Conservation (phyloP, 2,888 invertebrate species). For the Trypoxylon attenuatum region DNA sequence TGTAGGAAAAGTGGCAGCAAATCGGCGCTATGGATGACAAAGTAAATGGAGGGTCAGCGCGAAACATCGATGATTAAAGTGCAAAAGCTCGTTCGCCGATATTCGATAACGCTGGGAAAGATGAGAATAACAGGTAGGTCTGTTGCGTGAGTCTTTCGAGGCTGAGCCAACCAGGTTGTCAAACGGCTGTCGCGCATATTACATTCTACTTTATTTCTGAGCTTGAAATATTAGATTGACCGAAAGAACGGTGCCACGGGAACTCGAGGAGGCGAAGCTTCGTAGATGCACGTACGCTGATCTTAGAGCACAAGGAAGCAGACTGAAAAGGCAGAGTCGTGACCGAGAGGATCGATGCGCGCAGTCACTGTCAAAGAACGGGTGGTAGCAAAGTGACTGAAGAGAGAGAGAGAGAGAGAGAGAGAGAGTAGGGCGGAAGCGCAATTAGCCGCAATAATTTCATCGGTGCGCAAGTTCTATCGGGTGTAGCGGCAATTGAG, state of each 20-base stretch:
- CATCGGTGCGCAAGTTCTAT: constrained; percentile 40
- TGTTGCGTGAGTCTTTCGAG: neutral
- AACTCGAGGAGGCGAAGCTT: neutral
- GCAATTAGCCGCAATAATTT: constrained; percentile 51
- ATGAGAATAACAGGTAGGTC: constrained; percentile 2
- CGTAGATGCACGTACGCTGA: too few relatives aligned
- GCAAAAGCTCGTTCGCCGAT: constrained; percentile 55
- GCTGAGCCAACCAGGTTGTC: neutral
- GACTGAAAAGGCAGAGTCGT: neutral
- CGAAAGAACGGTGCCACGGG: neutral
- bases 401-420: neutral
- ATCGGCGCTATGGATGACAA: constrained; percentile 45
- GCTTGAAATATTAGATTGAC: neutral
- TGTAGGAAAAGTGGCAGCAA: constrained; percentile 34
- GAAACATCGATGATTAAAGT: constrained; percentile 48
- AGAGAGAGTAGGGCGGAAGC: neutral
- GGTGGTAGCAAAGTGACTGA: too few relatives aligned
- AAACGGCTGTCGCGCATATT: neutral
- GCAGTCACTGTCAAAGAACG: neutral
- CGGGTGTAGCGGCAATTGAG: neutral
- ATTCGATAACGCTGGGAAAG: constrained; percentile 47
- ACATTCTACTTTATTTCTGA: neutral
- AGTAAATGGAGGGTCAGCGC: constrained; percentile 33
- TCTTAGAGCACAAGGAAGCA: neutral
- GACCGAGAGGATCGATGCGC: neutral